These are phyloP conservation scores for Fistularia commersonii DNA, from an alignment of 2,797 vertebrate species.

Conservation along the genomic window DNA sequence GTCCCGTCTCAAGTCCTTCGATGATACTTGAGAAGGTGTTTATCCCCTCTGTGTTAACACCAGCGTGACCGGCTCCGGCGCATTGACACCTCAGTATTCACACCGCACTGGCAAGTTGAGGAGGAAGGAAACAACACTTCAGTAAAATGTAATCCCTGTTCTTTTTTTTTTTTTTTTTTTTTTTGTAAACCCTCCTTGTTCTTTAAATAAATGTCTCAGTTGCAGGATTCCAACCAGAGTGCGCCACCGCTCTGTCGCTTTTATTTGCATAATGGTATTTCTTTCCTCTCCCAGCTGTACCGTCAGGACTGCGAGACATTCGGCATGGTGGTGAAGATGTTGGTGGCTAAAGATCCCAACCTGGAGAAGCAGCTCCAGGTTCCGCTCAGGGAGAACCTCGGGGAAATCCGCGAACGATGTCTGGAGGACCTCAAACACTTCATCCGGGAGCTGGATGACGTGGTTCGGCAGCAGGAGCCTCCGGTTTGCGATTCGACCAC, in stretches of 20 bases:
- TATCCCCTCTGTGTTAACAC: slow-evolving; percentile 57
- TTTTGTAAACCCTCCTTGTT: neutral
- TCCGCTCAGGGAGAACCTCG: slow-evolving; percentile 90
- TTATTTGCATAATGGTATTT: neutral
- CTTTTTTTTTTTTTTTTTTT: slow-evolving; percentile 7
- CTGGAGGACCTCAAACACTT: slow-evolving; percentile 91
- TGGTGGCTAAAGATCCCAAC: slow-evolving; percentile 91
- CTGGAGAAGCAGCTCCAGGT: slow-evolving; percentile 92
- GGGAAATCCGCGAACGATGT: slow-evolving; percentile 93
- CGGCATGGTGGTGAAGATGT: slow-evolving; percentile 97
- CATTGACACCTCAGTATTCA: slow-evolving; percentile 31
- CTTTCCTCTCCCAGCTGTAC: slow-evolving; percentile 79
- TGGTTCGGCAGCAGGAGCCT: slow-evolving; percentile 58
- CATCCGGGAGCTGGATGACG: slow-evolving; percentile 77
- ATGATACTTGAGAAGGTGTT: slow-evolving; percentile 52
- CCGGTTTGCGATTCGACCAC: slow-evolving; percentile 43
- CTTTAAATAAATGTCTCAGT: neutral
- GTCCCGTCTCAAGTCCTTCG: slow-evolving; percentile 36
- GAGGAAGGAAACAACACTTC: slow-evolving; percentile 52
- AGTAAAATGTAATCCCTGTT: slow-evolving; percentile 9
- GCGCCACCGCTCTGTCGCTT: no score
- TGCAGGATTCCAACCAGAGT: neutral
- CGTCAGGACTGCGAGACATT: slow-evolving; percentile 97
- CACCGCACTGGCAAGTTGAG: slow-evolving; percentile 40
- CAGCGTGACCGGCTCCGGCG: slow-evolving; percentile 31